Percentiles rank a stretch among this genome's conserved stretches.
phyloP scores from a whole-genome alignment of 2,797 vertebrate genomes.

The Gambelia wislizenii region DNA sequence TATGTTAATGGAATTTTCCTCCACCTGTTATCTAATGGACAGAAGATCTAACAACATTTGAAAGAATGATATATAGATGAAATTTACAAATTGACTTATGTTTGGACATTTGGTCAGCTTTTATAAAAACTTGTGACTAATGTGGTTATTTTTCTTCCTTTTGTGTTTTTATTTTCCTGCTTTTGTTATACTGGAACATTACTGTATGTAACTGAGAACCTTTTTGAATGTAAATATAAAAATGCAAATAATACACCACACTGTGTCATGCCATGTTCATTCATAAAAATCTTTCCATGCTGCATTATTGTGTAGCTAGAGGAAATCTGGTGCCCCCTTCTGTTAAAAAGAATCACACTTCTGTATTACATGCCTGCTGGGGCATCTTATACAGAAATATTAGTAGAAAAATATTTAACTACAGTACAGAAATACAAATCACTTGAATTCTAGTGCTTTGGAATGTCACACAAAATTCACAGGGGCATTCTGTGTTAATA shows the following conservation, averaged over 20 bases:
- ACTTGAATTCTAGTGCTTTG: neutral
- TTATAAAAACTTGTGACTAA: no score
- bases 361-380: neutral
- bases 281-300: slow-evolving; percentile 19
- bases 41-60: no score
- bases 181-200: no score
- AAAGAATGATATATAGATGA: no score
- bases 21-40: no score
- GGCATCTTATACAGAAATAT: neutral
- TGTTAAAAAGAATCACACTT: slow-evolving; percentile 51
- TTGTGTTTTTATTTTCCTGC: no score
- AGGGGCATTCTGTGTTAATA: neutral
- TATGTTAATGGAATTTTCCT: no score
- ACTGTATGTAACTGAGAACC: no score
- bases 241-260: neutral
- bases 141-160: no score
- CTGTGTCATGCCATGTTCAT: neutral
- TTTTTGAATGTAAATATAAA: no score
- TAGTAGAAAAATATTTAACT: neutral
- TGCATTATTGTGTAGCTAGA: slow-evolving; percentile 37
- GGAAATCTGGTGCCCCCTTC: slow-evolving; percentile 73
- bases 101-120: no score
- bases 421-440: fast-evolving
- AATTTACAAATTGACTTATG: no score
- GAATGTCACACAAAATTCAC: neutral